Percentiles rank a stretch among this genome's conserved stretches.
phyloP scores from a whole-genome alignment of 2,113 vertebrate species.

The Chamaetylas fuelleborni region DNA sequence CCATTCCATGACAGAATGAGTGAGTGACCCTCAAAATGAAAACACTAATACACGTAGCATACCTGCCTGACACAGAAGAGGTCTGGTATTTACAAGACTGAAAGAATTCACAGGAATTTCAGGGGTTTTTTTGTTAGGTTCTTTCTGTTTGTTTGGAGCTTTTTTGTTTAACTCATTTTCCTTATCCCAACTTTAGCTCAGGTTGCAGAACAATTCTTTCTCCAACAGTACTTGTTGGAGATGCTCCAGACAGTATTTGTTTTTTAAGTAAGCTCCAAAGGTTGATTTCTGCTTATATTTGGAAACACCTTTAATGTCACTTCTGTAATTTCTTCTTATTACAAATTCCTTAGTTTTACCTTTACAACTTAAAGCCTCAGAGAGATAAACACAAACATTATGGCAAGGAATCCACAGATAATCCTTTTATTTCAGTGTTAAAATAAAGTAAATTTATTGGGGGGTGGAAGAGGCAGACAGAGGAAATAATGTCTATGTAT shows the following conservation, averaged over 20 bases:
- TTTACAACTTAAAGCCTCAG: neutral
- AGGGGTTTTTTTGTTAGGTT: rapidly evolving
- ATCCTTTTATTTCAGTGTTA: neutral
- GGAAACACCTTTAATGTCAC: neutral
- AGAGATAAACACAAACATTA: neutral
- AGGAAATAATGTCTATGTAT: neutral
- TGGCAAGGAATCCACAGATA: neutral
- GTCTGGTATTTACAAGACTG: neutral
- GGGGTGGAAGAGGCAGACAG: neutral
- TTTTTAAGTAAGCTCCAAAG: neutral
- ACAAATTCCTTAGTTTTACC: neutral
- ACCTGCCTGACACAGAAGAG: neutral
- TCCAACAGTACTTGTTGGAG: neutral
- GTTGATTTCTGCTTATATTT: neutral
- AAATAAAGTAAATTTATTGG: neutral
- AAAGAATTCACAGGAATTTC: neutral
- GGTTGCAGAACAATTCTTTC: neutral
- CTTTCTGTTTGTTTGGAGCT: neutral
- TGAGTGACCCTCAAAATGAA: neutral
- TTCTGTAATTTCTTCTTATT: neutral
- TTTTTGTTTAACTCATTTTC: neutral
- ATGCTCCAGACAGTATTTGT: neutral
- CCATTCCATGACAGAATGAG: neutral
- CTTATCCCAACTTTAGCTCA: neutral
- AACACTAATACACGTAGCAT: rapidly evolving